Conservation (phyloP, 2,888 invertebrate genomes). For the Caenorhabditis japonica region DNA sequence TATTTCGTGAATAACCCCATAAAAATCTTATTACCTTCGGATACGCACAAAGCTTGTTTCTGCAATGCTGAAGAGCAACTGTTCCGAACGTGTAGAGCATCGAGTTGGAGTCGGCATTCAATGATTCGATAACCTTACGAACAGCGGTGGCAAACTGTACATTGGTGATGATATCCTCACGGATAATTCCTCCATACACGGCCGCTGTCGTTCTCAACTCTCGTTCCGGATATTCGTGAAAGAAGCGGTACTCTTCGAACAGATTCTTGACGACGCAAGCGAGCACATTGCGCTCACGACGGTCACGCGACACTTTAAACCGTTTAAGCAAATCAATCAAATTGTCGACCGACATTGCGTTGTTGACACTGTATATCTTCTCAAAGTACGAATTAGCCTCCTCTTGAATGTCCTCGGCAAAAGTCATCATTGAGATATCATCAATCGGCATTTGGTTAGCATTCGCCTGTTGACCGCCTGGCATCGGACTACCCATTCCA, state of each 20-base stretch:
- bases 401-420: conserved; percentile 88
- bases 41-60: conserved; percentile 89
- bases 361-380: conserved; percentile 82
- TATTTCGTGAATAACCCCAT: too few relatives aligned
- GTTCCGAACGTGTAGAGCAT: conserved; percentile 98
- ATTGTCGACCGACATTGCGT: conserved; percentile 87
- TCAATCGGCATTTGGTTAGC: conserved; percentile 28
- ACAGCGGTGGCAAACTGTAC: conserved; percentile 75
- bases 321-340: conserved; percentile 94
- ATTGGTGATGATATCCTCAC: conserved; percentile 75
- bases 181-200: conserved; percentile 87
- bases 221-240: conserved; percentile 97
- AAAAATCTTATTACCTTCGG: conserved; percentile 79
- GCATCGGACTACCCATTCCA: neutral
- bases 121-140: conserved; percentile 79
- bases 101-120: conserved; percentile 88
- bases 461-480: conserved; percentile 1
- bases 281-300: conserved; percentile 85
- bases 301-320: conserved; percentile 91
- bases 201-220: conserved; percentile 97
- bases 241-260: conserved; percentile 98
- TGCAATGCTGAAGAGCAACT: conserved; percentile 89
- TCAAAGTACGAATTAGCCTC: conserved; percentile 99
- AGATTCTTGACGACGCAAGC: conserved; percentile 95
- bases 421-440: conserved; percentile 52